Evolutionary conservation across 2,888 invertebrate genomes (phyloP), one percentile per base, ranked within the genome.

Genomic region (Diplazon laetatorius): DNA sequence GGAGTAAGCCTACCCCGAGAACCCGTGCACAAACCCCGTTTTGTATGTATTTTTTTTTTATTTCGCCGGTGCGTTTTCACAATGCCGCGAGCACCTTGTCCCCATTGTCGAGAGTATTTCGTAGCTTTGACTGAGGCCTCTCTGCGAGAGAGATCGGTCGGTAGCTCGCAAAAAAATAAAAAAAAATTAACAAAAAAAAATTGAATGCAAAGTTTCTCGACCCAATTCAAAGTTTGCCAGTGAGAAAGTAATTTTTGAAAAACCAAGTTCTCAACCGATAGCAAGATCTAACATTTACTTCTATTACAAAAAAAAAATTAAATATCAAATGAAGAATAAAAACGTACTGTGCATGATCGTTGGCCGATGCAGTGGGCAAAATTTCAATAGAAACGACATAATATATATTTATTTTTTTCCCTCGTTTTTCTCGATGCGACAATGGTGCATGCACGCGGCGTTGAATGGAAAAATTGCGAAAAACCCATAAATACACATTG

Each of bases 11-110:
- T 6, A 6, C 6, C 2, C 30, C 6, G 30, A 2, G 30, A 30
- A n/a, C n/a, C 14, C 6, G 14, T 44, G n/a, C 16, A 8, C n/a
- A n/a, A n/a, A n/a, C 44, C 68, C 73, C 68, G 68, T 77, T 77
- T 68, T 42, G 46, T 69, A 78, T 62, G n/a, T n/a, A n/a, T n/a
- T n/a, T n/a, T n/a, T n/a, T n/a, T n/a, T n/a, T n/a, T n/a, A n/a
- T 76, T 78, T 62, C 50, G 55, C 44, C 71, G 52, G 71, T 70
- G 60, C 66, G 77, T 69, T 68, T 72, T 55, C 46, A 77, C 76
- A 75, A 65, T 72, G 68, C 66, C 39, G 50, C 72, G 79, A 77
- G 80, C 80, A 81, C 81, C 78, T 78, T 80, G 81, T 80, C 77
- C 77, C 78, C 6, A 71, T 80, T 80, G 76, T 80, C 59, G 57